Percentiles rank a stretch among this genome's conserved stretches.
Evolutionary conservation across 2,113 vertebrate species (phyloP).

Genomic region (Tiliqua scincoides): DNA sequence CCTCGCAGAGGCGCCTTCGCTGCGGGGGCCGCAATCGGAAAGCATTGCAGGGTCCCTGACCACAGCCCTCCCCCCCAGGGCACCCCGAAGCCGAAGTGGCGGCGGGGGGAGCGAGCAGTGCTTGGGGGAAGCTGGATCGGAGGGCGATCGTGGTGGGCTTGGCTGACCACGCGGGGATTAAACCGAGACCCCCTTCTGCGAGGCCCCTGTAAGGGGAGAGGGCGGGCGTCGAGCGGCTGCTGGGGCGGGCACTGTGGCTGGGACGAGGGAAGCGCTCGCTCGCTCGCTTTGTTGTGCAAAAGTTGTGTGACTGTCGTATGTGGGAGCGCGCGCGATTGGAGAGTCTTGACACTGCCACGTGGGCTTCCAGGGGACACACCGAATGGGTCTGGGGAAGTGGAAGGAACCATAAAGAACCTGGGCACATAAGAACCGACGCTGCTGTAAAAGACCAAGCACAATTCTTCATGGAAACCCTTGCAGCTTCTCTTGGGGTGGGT

Average conservation of each 20-base stretch:
- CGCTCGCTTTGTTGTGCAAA: not conserved
- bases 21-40: not conserved
- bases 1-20: not conserved
- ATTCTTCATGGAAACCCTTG: no score
- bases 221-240: not conserved
- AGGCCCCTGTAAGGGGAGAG: not conserved
- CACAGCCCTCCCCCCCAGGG: no score
- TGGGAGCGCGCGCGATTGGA: no score
- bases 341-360: not conserved
- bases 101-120: no score
- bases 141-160: not conserved
- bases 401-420: no score
- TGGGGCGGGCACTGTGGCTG: no score
- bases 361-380: not conserved
- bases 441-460: no score
- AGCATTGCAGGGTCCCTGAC: no score
- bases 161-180: not conserved
- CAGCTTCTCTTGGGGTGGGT: no score
- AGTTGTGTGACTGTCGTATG: not conserved
- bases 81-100: no score
- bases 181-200: not conserved
- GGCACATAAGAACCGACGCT: no score
- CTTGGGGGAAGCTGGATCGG: no score
- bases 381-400: not conserved
- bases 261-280: not conserved